Conservation (phyloP, 1,140 invertebrate species). For the Medauroidea extradentata region DNA sequence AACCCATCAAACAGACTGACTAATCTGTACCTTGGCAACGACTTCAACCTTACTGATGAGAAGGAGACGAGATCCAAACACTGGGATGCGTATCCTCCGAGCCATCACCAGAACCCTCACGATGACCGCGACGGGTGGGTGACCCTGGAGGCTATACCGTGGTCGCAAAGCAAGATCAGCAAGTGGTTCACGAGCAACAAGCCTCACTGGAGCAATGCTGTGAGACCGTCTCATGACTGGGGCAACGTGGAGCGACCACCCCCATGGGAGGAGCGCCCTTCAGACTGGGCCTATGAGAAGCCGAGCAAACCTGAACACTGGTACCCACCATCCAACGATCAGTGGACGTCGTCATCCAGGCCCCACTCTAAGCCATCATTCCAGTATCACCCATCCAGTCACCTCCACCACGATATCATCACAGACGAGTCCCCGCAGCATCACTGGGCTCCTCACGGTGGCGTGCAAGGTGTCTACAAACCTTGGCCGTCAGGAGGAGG, state of each 20-base stretch:
- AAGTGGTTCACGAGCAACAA: constrained; percentile 59
- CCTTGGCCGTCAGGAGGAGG: constrained; percentile 24
- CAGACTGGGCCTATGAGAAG: not conserved
- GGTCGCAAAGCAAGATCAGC: constrained; percentile 72
- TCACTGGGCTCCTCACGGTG: constrained; percentile 54
- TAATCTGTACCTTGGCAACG: constrained; percentile 1
- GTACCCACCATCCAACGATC: not conserved
- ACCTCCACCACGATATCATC: constrained; percentile 48
- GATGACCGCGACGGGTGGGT: constrained; percentile 72
- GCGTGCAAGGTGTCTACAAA: constrained; percentile 34
- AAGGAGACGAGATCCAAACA: constrained; percentile 17
- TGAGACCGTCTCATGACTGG: not conserved
- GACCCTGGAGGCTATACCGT: constrained; percentile 68
- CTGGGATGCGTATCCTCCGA: constrained; percentile 33
- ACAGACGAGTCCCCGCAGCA: constrained; percentile 60
- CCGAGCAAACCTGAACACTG: not conserved
- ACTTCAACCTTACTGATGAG: not conserved
- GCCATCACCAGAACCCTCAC: constrained; percentile 52
- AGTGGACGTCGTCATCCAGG: not conserved
- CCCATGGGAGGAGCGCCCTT: not conserved
- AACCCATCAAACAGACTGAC: constrained; percentile 6
- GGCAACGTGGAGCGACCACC: not conserved
- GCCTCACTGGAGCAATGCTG: not conserved
- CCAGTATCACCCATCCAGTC: constrained; percentile 7
- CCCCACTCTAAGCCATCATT: not conserved